Base-by-base conservation (phyloP, 2,797 vertebrate species). In the Chelidonichthys spinosus region DNA sequence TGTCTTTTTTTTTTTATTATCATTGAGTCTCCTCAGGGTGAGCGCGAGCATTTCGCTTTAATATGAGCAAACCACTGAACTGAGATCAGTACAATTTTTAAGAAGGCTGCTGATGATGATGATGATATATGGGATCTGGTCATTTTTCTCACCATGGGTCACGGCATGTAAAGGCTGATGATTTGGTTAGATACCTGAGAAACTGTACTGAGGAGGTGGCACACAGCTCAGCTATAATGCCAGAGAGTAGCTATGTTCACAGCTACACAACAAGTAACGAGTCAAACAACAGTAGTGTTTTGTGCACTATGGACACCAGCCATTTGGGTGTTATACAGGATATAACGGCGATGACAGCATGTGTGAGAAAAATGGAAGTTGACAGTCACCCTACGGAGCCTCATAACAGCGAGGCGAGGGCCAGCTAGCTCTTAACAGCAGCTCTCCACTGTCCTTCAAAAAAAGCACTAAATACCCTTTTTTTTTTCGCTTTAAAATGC, bases 181-280 rank as follows among this genome's bases (percentile, higher is more conserved):
- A 90, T 83, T 83, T 80, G 82, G 79, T 87, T 89, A 47, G 83
- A 93, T 93, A 93, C 93, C 92, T 92, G 92, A 94, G 92, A 89
- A 87, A 93, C 87, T 92, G 89, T 69, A 87, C 83, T 90, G 88
- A 92, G 86, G 81, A 86, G 74, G 85, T 72, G 90, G 78, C 80
- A 88, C 86, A 87, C 74, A 87, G 82, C 76, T 76, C 62, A 69
- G 76, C 88, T 86, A 56, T 70, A 78, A 25, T 68, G 76, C 84
- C 82, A 85, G 79, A 82, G 71, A 81, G 82, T 85, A 87, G 86
- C 84, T 64, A 65, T 52, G 73, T 79, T 87, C 69, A 84, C 78
- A 89, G 76, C 84, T 70, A 81, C 78, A 77, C 59, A 76, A 84
- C 72, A 79, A 79, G 39, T 69, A 81, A 76, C 69, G 73, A 72